Percentiles rank a stretch among this genome's conserved stretches.
Evolutionary conservation across 53 echinoderm and acorn worm genomes (phyloP).

Genomic region (Stichopus horrens): DNA sequence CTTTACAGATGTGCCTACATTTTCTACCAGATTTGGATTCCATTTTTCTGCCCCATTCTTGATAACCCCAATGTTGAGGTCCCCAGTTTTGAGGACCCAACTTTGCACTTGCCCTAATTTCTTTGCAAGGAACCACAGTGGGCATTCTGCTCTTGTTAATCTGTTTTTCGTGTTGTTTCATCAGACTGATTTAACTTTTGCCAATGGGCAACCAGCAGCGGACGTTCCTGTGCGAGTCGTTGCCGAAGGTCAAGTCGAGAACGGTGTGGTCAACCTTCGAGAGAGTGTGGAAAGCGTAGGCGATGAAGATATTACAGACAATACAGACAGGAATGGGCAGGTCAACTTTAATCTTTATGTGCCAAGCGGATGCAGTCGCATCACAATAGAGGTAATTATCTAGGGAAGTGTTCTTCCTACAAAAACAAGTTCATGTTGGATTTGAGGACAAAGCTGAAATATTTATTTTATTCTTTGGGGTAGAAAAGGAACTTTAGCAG

Average conservation of each 20-base stretch:
- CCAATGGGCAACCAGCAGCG: slow-evolving; percentile 41
- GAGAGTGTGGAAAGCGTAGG: neutral
- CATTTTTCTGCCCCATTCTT: too few species aligned
- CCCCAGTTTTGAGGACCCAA: too few species aligned
- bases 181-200: slow-evolving; percentile 45
- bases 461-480: too few species aligned
- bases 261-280: neutral
- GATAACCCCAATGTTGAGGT: too few species aligned
- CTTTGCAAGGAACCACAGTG: too few species aligned
- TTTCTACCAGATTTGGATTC: too few species aligned
- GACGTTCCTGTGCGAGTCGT: slow-evolving; percentile 2
- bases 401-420: neutral
- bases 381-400: neutral
- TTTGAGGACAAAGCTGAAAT: too few species aligned
- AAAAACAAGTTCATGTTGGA: neutral
- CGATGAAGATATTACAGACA: neutral
- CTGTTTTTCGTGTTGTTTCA: neutral
- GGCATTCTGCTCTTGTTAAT: neutral
- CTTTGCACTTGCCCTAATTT: too few species aligned
- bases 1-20: too few species aligned
- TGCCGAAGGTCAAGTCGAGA: neutral
- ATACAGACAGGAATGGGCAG: neutral
- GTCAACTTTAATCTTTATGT: neutral
- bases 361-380: neutral
- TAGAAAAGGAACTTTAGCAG: too few species aligned